A percentile compares a stretch with the other conserved stretches of the same genome.
phyloP scores from a whole-genome alignment of 92 coral and sea anemone genomes.

The Montipora capitata region DNA sequence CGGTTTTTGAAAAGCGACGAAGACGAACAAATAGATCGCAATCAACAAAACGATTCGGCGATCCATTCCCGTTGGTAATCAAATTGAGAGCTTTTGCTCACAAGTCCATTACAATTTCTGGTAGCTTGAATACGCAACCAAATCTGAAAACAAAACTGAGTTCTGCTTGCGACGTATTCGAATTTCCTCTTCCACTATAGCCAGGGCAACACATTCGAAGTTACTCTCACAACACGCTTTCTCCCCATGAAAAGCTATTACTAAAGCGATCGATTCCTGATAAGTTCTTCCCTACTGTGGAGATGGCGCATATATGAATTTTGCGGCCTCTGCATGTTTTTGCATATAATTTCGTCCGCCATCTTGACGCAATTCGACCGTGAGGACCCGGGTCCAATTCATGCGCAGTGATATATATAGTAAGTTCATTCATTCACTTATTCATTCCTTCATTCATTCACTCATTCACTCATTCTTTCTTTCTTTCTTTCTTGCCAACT shows the following conservation, averaged over 20 bases:
- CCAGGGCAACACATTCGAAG: background rate
- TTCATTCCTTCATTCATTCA: too few relatives aligned
- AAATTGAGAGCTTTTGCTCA: background rate
- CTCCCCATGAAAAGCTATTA: slow-evolving; percentile 9
- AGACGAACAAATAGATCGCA: background rate
- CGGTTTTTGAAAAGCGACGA: slow-evolving; percentile 3
- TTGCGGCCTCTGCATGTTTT: slow-evolving; percentile 63
- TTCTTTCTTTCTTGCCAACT: too few relatives aligned
- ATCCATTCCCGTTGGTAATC: slow-evolving; percentile 14
- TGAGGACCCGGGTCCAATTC: background rate
- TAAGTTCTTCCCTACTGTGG: slow-evolving; percentile 41
- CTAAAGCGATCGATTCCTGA: slow-evolving; percentile 6
- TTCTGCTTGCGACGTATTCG: background rate
- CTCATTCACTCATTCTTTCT: too few relatives aligned
- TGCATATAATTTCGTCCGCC: slow-evolving; percentile 75
- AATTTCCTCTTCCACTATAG: background rate
- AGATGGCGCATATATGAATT: background rate
- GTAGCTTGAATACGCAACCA: background rate
- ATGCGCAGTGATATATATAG: background rate
- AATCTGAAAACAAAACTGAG: background rate
- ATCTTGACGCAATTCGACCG: slow-evolving; percentile 9
- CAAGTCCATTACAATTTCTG: background rate
- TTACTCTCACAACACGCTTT: slow-evolving; percentile 5
- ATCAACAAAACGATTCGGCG: background rate
- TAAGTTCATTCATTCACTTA: background rate